These are phyloP conservation scores for Agrypnus murinus DNA, from an alignment of 2,888 invertebrate genomes.

Conservation along the genomic window DNA sequence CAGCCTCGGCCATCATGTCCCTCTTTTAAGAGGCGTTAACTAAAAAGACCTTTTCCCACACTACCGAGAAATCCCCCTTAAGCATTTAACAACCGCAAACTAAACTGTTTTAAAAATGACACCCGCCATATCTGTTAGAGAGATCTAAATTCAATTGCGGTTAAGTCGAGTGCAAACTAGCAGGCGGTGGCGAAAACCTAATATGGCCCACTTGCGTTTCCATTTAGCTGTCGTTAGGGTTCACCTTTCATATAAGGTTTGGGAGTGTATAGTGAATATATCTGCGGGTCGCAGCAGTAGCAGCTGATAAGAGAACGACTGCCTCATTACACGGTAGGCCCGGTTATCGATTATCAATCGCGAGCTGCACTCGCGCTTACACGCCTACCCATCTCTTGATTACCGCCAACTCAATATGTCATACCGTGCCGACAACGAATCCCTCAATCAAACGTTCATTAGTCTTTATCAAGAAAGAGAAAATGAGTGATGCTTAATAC, in stretches of 20 bases:
- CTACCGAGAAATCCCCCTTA: too few relatives aligned
- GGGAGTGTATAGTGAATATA: not conserved
- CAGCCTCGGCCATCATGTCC: too few relatives aligned
- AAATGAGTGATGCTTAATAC: too few relatives aligned
- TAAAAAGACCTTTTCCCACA: too few relatives aligned
- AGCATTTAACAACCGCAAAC: not conserved
- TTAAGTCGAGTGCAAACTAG: constrained; percentile 34
- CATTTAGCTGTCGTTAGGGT: constrained; percentile 20
- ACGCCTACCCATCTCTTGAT: constrained; percentile 42
- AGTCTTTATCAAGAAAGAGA: constrained; percentile 26
- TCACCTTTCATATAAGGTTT: not conserved
- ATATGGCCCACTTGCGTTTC: constrained; percentile 17
- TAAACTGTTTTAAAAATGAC: constrained; percentile 18
- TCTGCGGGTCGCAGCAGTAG: constrained; percentile 17
- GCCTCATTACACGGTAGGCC: constrained; percentile 37
- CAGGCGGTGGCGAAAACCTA: constrained; percentile 8
- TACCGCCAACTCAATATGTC: constrained; percentile 42
- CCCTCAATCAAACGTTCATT: constrained; percentile 44
- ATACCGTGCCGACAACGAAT: constrained; percentile 39
- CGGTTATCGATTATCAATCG: constrained; percentile 50
- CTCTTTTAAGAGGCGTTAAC: constrained; percentile 13
- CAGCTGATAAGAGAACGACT: constrained; percentile 35
- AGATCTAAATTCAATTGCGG: constrained; percentile 28
- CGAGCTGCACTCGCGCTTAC: constrained; percentile 29
- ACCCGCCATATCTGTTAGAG: constrained; percentile 20